A percentile compares a stretch with the other conserved stretches of the same genome.
Conservation (phyloP, 2,888 invertebrate species). For the Aphrophora alni region DNA sequence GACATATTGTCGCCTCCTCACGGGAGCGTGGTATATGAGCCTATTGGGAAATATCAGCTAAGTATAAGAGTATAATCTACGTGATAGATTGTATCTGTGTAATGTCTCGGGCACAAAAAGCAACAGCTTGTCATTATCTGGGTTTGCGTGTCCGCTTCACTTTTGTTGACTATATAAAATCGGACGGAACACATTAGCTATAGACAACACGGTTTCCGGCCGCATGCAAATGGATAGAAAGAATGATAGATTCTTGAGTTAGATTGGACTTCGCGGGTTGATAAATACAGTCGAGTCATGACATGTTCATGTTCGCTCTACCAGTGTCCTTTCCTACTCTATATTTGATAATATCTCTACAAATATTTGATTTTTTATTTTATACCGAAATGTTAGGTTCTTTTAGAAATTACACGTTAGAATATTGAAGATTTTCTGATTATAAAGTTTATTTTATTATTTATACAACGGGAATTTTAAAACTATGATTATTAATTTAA, state of each 20-base stretch:
- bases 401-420: not conserved
- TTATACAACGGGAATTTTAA: no score
- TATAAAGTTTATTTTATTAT: no score
- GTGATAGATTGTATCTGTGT: conserved; percentile 31
- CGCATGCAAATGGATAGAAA: conserved; percentile 40
- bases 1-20: not conserved
- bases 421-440: no score
- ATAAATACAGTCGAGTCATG: conserved; percentile 30
- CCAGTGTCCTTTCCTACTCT: no score
- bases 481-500: no score
- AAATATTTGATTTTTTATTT: not conserved
- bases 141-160: conserved; percentile 30
- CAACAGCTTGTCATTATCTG: conserved; percentile 38
- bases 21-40: not conserved
- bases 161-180: not conserved
- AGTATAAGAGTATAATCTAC: not conserved
- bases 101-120: conserved; percentile 41
- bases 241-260: conserved; percentile 42
- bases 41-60: not conserved
- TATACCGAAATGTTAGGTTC: not conserved
- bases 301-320: not conserved
- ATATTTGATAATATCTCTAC: not conserved
- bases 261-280: conserved; percentile 38
- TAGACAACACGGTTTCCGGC: conserved; percentile 35
- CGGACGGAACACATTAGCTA: conserved; percentile 32